These are phyloP conservation scores for Lasaia peninsularis DNA, from an alignment of 1,140 invertebrate genomes.

Conservation along the genomic window DNA sequence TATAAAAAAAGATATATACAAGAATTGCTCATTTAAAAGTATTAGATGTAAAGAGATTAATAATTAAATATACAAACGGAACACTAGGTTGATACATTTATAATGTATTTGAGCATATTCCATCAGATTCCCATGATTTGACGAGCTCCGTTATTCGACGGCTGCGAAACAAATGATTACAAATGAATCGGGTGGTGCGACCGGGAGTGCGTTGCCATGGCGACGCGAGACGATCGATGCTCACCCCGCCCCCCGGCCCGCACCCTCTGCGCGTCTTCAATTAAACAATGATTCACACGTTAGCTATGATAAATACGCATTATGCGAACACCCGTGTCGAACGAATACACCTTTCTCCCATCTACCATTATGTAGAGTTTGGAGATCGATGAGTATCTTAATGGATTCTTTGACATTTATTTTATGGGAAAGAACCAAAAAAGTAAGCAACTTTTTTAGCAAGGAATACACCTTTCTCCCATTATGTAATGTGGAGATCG, in stretches of 20 bases:
- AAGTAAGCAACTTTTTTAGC: too few species aligned
- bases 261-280: constrained; percentile 47
- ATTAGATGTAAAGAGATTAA: too few species aligned
- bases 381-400: too few species aligned
- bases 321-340: constrained; percentile 30
- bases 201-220: constrained; percentile 53
- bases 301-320: constrained; percentile 52
- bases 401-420: too few species aligned
- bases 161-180: constrained; percentile 74
- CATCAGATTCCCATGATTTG: constrained; percentile 61
- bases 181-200: constrained; percentile 62
- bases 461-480: too few species aligned
- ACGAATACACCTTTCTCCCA: constrained; percentile 26
- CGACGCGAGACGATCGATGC: constrained; percentile 71
- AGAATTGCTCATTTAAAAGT: too few species aligned
- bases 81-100: constrained; percentile 9
- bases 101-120: constrained; percentile 32
- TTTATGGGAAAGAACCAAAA: too few species aligned
- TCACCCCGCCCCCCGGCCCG: constrained; percentile 29
- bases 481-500: too few species aligned
- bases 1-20: too few species aligned
- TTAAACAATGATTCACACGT: constrained; percentile 75
- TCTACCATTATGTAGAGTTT: neutral
- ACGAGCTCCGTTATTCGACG: constrained; percentile 63
- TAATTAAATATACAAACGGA: neutral